Evolutionary conservation across 2,113 vertebrate genomes (phyloP), one percentile per base, ranked within the genome.

Genomic region (Cygnus atratus): DNA sequence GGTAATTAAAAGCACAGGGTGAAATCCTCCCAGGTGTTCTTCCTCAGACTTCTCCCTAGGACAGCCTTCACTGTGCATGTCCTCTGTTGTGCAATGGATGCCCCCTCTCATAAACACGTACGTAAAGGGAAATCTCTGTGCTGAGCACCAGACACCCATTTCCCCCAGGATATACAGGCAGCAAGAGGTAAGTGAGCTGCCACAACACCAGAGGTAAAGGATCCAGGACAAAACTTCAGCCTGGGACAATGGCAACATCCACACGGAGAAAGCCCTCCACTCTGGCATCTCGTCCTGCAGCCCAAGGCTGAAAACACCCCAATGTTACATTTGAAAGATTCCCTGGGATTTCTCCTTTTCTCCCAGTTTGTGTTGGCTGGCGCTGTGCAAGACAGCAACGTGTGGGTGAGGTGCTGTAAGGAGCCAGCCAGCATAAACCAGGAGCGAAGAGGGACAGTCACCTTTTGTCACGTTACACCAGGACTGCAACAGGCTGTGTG

Each of bases 41-140:
- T 62, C 71, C 35, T 76, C 78, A 85, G 62, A n/a, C 52, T 94
- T 87, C 82, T 4, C 58, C 43, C 15, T 33, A 46, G 65, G 58
- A 62, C 0, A 73, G 62, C 28, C 52, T 24, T 73, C 73, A 28
- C 44, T 22, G 4, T 5, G 1, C 0, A 0, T 3, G 2, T 1
- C 20, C 0, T 1, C 9, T 29, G 39, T 26, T 82, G 22, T 52
- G n/a, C 61, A 44, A 3, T 7, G 70, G 44, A 43, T 48, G 4
- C 7, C 70, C 16, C 11, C 6, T 4, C 16, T 25, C 29, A 41
- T 3, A 7, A 67, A 50, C 10, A 10, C 0, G 1, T 1, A 41
- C 22, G 31, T 37, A 5, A 39, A 80, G 54, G 29, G 72, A 85
- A 79, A 70, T 39, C 33, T 66, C 41, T 62, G 41, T 67, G n/a